phyloP scores from a whole-genome alignment of 2,888 invertebrate genomes.

The Germaria angustata region DNA sequence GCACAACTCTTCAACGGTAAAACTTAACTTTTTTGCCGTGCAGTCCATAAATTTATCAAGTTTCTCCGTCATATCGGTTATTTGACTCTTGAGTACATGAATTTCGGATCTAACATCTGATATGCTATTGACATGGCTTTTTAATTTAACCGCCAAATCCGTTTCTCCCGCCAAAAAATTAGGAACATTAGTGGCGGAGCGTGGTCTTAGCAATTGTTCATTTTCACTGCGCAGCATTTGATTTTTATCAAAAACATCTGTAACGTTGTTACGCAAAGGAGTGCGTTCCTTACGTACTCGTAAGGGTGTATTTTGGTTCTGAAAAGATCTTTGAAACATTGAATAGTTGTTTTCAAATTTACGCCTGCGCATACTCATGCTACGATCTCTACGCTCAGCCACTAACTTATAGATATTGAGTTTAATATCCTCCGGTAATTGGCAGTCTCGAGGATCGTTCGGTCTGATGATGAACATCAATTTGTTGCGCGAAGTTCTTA shows the following conservation, averaged over 20 bases:
- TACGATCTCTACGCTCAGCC: slow-evolving; percentile 84
- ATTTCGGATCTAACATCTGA: slow-evolving; percentile 74
- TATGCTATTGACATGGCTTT: slow-evolving; percentile 72
- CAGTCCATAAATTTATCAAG: slow-evolving; percentile 75
- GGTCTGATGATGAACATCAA: slow-evolving; percentile 88
- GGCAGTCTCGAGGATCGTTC: slow-evolving; percentile 89
- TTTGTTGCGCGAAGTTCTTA: slow-evolving; percentile 88
- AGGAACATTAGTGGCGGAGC: slow-evolving; percentile 77
- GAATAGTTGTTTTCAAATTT: slow-evolving; percentile 80
- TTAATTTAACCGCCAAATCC: slow-evolving; percentile 71
- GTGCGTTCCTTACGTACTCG: slow-evolving; percentile 31
- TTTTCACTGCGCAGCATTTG: slow-evolving; percentile 65
- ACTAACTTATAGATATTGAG: slow-evolving; percentile 87
- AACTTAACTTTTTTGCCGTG: slow-evolving; percentile 74
- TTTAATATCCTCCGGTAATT: slow-evolving; percentile 88
- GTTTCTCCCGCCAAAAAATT: slow-evolving; percentile 71
- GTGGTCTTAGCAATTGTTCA: slow-evolving; percentile 74
- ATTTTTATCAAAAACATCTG: slow-evolving; percentile 42
- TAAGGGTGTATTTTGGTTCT: slow-evolving; percentile 69
- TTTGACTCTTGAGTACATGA: slow-evolving; percentile 72
- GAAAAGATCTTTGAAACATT: slow-evolving; percentile 76
- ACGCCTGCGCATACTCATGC: slow-evolving; percentile 81
- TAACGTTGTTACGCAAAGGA: slow-evolving; percentile 47
- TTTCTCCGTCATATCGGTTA: slow-evolving; percentile 73
- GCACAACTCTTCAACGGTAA: slow-evolving; percentile 75